Evolutionary conservation across 2,888 invertebrate genomes (phyloP).

Genomic region (Apodemia hepburni): DNA sequence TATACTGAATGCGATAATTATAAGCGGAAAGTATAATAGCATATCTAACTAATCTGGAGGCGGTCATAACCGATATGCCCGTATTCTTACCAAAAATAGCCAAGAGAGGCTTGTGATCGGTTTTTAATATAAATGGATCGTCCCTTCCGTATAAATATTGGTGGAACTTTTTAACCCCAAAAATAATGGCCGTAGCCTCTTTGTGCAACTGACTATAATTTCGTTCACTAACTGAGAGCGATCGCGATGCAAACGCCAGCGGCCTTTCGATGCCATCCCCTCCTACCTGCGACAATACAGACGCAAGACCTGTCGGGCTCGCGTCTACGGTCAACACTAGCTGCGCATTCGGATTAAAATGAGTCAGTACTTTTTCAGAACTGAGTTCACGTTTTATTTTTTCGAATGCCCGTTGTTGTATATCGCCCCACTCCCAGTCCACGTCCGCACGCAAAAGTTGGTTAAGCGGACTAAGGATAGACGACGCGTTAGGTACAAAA

Average conservation of each 20-base stretch:
- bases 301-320: constrained; percentile 24
- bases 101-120: no score
- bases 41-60: constrained; percentile 36
- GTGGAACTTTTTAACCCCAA: no score
- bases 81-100: constrained; percentile 19
- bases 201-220: constrained; percentile 29
- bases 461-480: constrained; percentile 31
- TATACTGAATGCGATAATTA: constrained; percentile 32
- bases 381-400: constrained; percentile 22
- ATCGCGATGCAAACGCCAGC: constrained; percentile 34
- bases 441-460: constrained; percentile 24
- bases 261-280: constrained; percentile 28
- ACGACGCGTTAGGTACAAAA: constrained; percentile 35
- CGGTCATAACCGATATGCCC: constrained; percentile 36
- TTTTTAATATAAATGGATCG: constrained; percentile 18
- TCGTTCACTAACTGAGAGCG: constrained; percentile 31
- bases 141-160: constrained; percentile 31
- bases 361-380: constrained; percentile 21
- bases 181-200: constrained; percentile 20
- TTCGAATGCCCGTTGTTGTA: not conserved
- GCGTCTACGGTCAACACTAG: constrained; percentile 28
- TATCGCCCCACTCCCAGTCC: constrained; percentile 25
- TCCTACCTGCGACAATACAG: constrained; percentile 25
- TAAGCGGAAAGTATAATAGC: no score
- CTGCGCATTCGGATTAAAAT: constrained; percentile 21